Conservation (phyloP, 2,888 invertebrate genomes). For the Boloria selene region DNA sequence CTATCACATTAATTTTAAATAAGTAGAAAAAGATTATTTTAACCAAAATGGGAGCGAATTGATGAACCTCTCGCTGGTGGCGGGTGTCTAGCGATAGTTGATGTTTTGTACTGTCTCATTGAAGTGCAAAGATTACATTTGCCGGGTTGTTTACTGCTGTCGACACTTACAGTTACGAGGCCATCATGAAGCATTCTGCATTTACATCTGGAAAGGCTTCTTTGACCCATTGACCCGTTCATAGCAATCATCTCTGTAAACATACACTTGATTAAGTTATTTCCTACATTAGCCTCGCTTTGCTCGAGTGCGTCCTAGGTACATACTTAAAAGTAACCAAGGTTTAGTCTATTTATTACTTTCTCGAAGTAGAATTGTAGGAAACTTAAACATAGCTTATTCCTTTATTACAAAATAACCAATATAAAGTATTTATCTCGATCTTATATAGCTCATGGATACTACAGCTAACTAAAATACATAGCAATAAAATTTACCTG, state of each 20-base stretch:
- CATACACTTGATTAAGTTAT: neutral
- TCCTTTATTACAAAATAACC: no score
- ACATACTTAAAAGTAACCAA: no score
- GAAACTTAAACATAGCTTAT: no score
- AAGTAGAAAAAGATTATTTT: constrained; percentile 25
- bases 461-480: no score
- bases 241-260: constrained; percentile 51
- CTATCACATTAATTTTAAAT: no score
- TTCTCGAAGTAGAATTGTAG: no score
- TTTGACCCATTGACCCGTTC: constrained; percentile 45
- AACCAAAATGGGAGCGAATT: constrained; percentile 48
- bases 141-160: constrained; percentile 10
- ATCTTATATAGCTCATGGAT: no score
- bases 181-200: constrained; percentile 40
- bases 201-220: constrained; percentile 42
- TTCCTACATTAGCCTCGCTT: neutral
- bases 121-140: constrained; percentile 44
- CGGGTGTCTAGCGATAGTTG: constrained; percentile 23
- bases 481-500: constrained; percentile 48
- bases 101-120: constrained; percentile 38
- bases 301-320: no score
- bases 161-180: constrained; percentile 26
- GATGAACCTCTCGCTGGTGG: constrained; percentile 47
- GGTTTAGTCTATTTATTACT: no score
- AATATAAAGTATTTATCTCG: no score